A percentile compares a stretch with the other conserved stretches of the same genome.
Evolutionary conservation across 2,797 vertebrate genomes (phyloP).

Genomic region (Graptemys geographica): DNA sequence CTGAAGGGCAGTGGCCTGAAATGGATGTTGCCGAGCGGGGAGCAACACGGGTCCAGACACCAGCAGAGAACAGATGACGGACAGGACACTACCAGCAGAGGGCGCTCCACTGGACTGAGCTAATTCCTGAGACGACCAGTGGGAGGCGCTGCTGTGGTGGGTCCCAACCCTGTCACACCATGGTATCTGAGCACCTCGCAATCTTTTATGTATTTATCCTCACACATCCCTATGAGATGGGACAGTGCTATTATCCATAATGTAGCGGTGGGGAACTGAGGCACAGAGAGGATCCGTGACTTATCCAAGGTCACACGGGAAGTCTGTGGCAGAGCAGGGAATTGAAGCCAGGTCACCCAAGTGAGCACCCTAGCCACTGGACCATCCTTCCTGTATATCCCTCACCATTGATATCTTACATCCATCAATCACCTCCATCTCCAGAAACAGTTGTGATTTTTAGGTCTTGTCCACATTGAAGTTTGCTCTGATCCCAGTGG

Average conservation of each 20-base stretch:
- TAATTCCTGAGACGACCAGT: too few species aligned
- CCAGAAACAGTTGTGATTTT: neutral
- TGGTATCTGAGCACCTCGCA: neutral
- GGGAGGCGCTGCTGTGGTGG: too few species aligned
- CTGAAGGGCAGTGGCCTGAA: too few species aligned
- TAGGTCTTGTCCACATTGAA: constrained; percentile 1
- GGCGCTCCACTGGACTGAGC: too few species aligned
- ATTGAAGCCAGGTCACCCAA: neutral
- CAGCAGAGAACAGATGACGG: too few species aligned
- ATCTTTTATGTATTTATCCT: neutral
- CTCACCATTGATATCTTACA: neutral
- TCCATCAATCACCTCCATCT: neutral
- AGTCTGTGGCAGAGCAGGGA: neutral
- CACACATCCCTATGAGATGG: neutral
- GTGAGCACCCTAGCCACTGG: neutral
- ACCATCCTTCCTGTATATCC: neutral
- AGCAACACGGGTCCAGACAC: too few species aligned
- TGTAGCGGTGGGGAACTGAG: neutral
- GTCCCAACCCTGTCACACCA: too few species aligned
- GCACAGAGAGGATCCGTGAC: accelerated
- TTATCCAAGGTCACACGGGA: neutral
- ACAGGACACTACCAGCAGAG: too few species aligned
- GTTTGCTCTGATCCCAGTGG: constrained; percentile 9
- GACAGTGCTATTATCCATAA: neutral
- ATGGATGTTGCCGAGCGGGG: too few species aligned